Evolutionary conservation across 2,888 invertebrate species (phyloP).

Genomic region (Spodoptera exigua): DNA sequence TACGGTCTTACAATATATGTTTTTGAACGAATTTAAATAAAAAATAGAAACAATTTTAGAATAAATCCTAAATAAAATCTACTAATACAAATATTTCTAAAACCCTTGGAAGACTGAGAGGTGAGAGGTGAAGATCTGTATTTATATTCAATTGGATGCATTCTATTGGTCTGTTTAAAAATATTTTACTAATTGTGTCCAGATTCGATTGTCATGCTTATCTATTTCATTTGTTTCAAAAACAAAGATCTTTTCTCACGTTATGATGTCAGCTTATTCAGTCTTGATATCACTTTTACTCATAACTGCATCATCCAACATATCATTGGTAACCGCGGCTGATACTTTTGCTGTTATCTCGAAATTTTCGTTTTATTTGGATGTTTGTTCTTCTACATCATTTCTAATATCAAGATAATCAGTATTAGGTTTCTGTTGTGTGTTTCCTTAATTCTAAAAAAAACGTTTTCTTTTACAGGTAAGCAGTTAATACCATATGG

Average conservation of each 20-base stretch:
- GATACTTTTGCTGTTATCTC: too few relatives aligned
- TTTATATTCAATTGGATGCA: conserved; percentile 32
- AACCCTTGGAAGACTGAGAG: conserved; percentile 6
- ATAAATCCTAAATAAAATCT: background rate
- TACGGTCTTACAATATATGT: too few relatives aligned
- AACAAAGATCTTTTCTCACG: conserved; percentile 38
- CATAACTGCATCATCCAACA: background rate
- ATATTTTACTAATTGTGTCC: conserved; percentile 28
- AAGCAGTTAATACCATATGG: conserved; percentile 56
- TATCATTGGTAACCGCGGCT: background rate
- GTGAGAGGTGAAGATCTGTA: background rate
- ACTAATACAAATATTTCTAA: background rate
- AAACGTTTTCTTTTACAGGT: conserved; percentile 63
- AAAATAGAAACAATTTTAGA: too few relatives aligned
- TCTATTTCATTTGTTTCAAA: conserved; percentile 15
- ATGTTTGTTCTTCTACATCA: background rate
- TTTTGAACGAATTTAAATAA: too few relatives aligned
- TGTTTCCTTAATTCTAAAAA: too few relatives aligned
- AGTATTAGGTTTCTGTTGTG: background rate
- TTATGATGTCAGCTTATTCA: conserved; percentile 26
- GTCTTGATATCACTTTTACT: conserved; percentile 1
- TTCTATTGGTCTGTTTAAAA: conserved; percentile 29
- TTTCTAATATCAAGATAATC: background rate
- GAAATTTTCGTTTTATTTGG: background rate
- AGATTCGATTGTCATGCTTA: conserved; percentile 38